These are phyloP conservation scores for Malurus melanocephalus DNA, from an alignment of 2,113 vertebrate genomes.

Conservation along the genomic window DNA sequence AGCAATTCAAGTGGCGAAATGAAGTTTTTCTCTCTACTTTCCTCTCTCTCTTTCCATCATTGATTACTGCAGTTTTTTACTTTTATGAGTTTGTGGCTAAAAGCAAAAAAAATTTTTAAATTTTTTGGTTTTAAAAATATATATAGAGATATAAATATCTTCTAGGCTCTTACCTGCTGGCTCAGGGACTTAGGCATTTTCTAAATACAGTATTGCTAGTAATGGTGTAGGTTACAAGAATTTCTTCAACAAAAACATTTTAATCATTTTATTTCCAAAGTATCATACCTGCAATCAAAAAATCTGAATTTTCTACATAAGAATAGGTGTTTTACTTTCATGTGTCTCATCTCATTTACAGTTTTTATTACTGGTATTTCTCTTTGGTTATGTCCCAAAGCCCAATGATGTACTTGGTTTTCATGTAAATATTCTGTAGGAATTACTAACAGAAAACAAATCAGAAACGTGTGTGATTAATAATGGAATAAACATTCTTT, in stretches of 20 bases:
- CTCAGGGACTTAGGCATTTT: conserved; percentile 23
- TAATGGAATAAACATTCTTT: neutral
- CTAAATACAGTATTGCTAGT: neutral
- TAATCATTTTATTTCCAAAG: neutral
- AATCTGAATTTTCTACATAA: neutral
- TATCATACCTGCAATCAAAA: neutral
- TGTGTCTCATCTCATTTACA: neutral
- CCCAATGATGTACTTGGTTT: neutral
- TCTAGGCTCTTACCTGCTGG: conserved; percentile 27
- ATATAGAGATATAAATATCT: neutral
- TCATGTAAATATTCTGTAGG: neutral
- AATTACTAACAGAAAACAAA: neutral
- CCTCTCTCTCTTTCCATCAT: neutral
- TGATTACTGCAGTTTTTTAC: neutral
- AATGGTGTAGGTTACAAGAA: neutral
- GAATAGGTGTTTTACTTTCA: neutral
- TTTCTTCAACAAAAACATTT: neutral
- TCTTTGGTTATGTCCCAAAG: neutral
- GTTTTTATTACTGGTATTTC: neutral
- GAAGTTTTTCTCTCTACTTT: neutral
- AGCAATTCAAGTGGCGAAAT: neutral
- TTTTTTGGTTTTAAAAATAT: conserved; percentile 9
- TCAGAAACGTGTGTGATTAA: neutral
- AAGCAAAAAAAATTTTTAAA: neutral
- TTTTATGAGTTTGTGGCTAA: neutral